Evolutionary conservation across 2,113 vertebrate species (phyloP), one percentile per base, ranked within the genome.

Genomic region (Hiodon alosoides): DNA sequence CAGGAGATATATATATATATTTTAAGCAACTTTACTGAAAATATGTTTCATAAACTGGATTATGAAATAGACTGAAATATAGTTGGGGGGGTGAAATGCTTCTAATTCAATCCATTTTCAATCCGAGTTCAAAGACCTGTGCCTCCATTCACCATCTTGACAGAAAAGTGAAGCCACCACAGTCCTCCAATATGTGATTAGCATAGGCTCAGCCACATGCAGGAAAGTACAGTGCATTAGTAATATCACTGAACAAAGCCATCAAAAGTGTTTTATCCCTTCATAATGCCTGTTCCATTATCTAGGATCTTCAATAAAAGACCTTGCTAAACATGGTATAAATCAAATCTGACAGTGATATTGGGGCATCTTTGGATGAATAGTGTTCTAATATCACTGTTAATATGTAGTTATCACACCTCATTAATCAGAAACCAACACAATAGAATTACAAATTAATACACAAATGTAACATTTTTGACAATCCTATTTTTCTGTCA

Each of bases 161-260:
- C 31, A 11, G 8, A 3, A 65, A 65, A 46, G 31, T 8, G 46
- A 66, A 66, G 48, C 5, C 31, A 16, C 64, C 48, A 47, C 64
- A 66, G 64, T 47, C 8, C 64, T 48, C 64, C 64, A 66, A 46
- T 8, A 10, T 66, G 64, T 66, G 17, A 66, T 66, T 66, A 88
- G 85, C 87, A 82, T 81, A 54, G 61, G 73, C 74, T 76, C 81
- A 71, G 80, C 59, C 75, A 75, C 78, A 69, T 54, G 73, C 72
- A 69, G 75, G 64, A 48, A 75, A 69, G 78, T 62, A 46, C 53
- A 77, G 75, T 71, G 65, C 77, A 76, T 78, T 72, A 77, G 53
- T 53, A 72, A 78, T 50, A 64, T 51, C 52, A 74, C 70, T n/a
- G 72, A 73, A 7, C 69, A 66, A 71, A 69, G 67, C 72, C 75